phyloP scores from a whole-genome alignment of 2,797 vertebrate genomes.

The Stomatorhinus walkeri region DNA sequence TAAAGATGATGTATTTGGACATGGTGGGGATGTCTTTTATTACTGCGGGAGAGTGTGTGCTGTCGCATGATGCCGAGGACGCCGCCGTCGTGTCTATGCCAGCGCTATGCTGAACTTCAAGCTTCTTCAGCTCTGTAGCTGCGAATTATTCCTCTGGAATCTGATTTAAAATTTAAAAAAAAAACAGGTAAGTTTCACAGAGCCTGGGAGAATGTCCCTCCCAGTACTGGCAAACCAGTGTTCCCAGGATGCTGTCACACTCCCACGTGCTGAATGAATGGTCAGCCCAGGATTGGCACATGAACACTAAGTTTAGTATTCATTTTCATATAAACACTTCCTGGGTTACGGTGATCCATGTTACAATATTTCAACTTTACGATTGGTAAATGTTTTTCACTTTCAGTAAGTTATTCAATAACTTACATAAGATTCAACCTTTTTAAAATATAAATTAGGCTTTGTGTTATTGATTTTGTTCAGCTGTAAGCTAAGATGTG shows the following conservation, averaged over 20 bases:
- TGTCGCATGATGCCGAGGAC: neutral
- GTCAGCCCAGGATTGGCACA: neutral
- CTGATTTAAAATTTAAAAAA: neutral
- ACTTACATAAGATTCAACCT: neutral
- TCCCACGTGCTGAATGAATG: neutral
- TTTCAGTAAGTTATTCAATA: neutral
- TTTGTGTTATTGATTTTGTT: neutral
- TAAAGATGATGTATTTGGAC: conserved; percentile 44
- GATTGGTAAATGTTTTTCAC: neutral
- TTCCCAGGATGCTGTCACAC: neutral
- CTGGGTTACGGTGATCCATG: neutral
- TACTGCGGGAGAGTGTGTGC: neutral
- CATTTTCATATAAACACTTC: neutral
- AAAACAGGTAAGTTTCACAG: neutral
- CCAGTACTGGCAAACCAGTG: neutral
- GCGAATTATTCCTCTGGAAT: neutral
- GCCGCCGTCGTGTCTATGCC: neutral
- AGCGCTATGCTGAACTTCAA: neutral
- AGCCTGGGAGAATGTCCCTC: neutral
- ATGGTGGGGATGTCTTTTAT: neutral
- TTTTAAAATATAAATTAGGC: neutral
- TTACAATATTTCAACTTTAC: neutral
- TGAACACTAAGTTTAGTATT: neutral
- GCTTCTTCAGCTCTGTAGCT: neutral
- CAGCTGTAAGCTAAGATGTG: neutral